Conservation (phyloP, 2,888 invertebrate genomes). For the Synergus laeviventris region DNA sequence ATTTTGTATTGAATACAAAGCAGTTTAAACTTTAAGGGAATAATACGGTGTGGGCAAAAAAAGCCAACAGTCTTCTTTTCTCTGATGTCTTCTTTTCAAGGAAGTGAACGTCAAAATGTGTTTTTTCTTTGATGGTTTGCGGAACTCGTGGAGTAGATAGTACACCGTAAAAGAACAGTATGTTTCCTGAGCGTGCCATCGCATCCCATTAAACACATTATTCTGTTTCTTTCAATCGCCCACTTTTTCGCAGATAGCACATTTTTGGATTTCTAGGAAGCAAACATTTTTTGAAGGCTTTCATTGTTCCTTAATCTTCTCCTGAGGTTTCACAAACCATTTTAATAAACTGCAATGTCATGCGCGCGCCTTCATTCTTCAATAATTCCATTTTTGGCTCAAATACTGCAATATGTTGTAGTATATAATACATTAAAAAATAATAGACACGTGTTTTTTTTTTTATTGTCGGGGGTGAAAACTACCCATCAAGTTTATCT, state of each 20-base stretch:
- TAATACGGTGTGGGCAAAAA: background rate
- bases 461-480: too few species aligned
- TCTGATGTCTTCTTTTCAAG: constrained; percentile 18
- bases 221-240: constrained; percentile 9
- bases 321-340: too few species aligned
- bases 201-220: constrained; percentile 32
- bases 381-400: too few species aligned
- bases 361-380: too few species aligned
- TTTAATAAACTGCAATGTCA: too few species aligned
- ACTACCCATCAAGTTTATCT: too few species aligned
- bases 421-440: too few species aligned
- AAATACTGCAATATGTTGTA: too few species aligned
- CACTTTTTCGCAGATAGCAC: background rate
- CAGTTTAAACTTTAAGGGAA: constrained; percentile 1
- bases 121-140: constrained; percentile 29
- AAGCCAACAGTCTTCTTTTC: constrained; percentile 15
- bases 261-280: constrained; percentile 14
- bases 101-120: constrained; percentile 27
- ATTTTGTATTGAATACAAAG: constrained; percentile 10
- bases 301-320: background rate
- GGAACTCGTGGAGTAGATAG: constrained; percentile 15
- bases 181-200: constrained; percentile 24
- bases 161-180: constrained; percentile 23
- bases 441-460: too few species aligned
- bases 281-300: background rate